Base-by-base conservation (phyloP, 2,113 vertebrate genomes). In the Anarrhichthys ocellatus region DNA sequence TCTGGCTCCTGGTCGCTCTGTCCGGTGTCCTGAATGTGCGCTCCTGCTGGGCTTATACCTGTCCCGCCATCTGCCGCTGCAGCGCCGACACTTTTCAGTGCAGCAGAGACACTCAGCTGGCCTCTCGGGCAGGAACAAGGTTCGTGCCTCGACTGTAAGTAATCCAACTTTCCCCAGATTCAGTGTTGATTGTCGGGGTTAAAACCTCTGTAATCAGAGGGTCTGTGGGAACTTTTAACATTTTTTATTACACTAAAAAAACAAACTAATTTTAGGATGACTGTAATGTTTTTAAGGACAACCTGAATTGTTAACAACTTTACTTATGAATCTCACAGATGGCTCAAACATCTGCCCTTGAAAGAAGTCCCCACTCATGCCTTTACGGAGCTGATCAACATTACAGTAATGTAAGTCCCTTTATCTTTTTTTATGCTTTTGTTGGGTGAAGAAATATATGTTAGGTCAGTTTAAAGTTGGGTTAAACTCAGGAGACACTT, bases 401-500 rank as follows among this genome's bases (percentile, higher is more conserved):
- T 97, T 58, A 88, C 95, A 64, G 93, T 93, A 86, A 98, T 98
- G 97, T 98, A 95, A 97, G 97, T 96, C 83, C 52, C 24, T 42
- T 32, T 0, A 46, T 71, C 61, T 34, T n/a, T 56, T 10, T 29
- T 2, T 2, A 24, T 58, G 44, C 27, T 59, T 32, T 38, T 32
- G 17, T 34, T 68, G 5, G n/a, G 1, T 46, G 2, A 38, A 58
- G 3, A 52, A 9, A 75, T 17, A 11, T 11, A n/a, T 4, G 3
- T 2, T 9, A 5, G 3, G 17, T 58, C n/a, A n/a, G 6, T 46
- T 46, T 22, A 50, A 61, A 52, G 15, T 10, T 27, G 54, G 29
- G 24, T 22, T 52, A 42, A n/a, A 22, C 11, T 69, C 20, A 32
- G 15, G 74, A 44, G 44, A 22, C n/a, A 20, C 17, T 38, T 65